Evolutionary conservation across 2,797 vertebrate species (phyloP), one percentile per base, ranked within the genome.

Genomic region (Centropyge bicolor): DNA sequence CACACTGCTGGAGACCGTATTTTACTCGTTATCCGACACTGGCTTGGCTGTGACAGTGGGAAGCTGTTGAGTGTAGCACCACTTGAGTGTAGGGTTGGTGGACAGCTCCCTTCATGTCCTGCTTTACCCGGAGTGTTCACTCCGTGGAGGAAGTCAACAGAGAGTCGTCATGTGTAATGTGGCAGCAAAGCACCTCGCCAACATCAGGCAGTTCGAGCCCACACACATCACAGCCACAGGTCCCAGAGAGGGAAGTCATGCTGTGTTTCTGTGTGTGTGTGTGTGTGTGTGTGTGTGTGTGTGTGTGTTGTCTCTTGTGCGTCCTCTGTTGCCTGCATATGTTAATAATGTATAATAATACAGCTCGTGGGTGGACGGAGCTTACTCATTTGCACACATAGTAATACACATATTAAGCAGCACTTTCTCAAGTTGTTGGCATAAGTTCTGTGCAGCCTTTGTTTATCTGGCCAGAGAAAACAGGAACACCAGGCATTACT

Each of bases 331-430:
- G 72, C 65, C 38, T 82, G 88, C 65, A 70, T 69, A 79, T 81
- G 86, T 82, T 90, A 86, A 81, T 89, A 90, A 88, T 82, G 59
- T 83, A 93, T 89, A 55, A 71, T 70, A 75, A 76, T 78, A 63
- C 79, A 66, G 57, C 74, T 76, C 1, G 88, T 89, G 90, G 89
- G 90, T n/a, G 86, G 86, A 87, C 69, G 76, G 49, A 64, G 60
- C 65, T 49, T 8, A 41, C 75, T 89, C 75, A 88, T 90, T 88
- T 86, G 73, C 90, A 88, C 85, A 17, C 75, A 48, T 69, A 66
- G 77, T 84, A 72, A 80, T 77, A 52, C 75, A 69, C 78, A 89
- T 78, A 85, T 77, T 67, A 77, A 88, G 64, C 80, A 80, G 70
- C 59, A 78, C 66, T 83, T 80, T 85, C 56, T 68, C 61, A 74